These are phyloP conservation scores for Gopherus evgoodei DNA, from an alignment of 2,113 vertebrate genomes.

Conservation along the genomic window DNA sequence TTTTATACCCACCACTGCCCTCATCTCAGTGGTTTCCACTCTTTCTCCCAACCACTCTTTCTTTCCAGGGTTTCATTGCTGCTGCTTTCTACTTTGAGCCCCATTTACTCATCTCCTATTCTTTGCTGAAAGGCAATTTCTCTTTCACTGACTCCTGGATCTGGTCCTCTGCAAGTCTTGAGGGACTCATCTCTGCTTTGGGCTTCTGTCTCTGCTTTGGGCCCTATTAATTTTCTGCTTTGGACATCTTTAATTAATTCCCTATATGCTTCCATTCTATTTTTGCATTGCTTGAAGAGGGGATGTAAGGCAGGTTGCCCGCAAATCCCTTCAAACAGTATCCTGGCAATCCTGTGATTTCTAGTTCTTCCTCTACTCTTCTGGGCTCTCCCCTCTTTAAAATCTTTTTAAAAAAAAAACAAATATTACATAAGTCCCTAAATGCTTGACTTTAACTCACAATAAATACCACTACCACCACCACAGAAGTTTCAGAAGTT, in stretches of 20 bases:
- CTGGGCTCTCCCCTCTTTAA: constrained; percentile 35
- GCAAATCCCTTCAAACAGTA: constrained; percentile 17
- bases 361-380: constrained; percentile 37
- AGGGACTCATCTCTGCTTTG: not conserved
- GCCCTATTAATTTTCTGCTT: not conserved
- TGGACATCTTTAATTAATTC: not conserved
- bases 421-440: constrained; percentile 57
- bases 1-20: not conserved
- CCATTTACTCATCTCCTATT: rapidly evolving
- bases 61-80: not conserved
- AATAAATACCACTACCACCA: not conserved
- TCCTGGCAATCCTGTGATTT: constrained; percentile 54
- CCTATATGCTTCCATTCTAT: not conserved
- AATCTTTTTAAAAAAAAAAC: not conserved
- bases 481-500: constrained; percentile 46
- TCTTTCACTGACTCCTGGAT: not conserved
- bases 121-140: not conserved
- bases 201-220: not conserved
- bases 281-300: not conserved
- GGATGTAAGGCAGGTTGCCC: constrained; percentile 18
- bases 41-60: not conserved
- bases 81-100: not conserved
- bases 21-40: not conserved
- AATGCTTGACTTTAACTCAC: constrained; percentile 56
- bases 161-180: not conserved